Conservation (phyloP, 2,888 invertebrate species). For the Eupeodes latifasciatus region DNA sequence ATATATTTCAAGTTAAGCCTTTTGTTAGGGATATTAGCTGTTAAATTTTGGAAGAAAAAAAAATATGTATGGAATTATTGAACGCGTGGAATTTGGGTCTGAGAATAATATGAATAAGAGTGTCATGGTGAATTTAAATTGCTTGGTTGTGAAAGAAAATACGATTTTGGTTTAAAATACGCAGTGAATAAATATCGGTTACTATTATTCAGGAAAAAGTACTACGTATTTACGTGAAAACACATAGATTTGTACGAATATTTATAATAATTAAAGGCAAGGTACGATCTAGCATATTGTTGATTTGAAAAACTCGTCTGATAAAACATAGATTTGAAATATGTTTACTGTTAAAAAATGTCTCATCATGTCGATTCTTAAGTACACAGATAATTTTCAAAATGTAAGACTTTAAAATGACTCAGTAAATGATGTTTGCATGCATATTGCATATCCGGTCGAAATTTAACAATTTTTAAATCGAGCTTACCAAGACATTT, state of each 20-base stretch:
- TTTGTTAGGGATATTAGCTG: constrained; percentile 61
- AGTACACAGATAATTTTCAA: too few relatives aligned
- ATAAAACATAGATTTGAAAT: too few relatives aligned
- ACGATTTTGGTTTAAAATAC: constrained; percentile 50
- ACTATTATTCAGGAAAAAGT: not conserved
- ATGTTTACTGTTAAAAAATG: too few relatives aligned
- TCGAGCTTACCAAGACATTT: too few relatives aligned
- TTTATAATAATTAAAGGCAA: too few relatives aligned
- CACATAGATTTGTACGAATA: not conserved
- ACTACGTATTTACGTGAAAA: constrained; percentile 54
- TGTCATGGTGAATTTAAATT: constrained; percentile 31
- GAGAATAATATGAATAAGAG: constrained; percentile 22
- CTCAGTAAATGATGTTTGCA: too few relatives aligned
- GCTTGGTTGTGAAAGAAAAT: constrained; percentile 13
- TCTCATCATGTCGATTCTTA: too few relatives aligned
- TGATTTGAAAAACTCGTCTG: too few relatives aligned
- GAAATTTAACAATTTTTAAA: too few relatives aligned
- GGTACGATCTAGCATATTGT: too few relatives aligned
- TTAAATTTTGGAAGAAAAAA: constrained; percentile 18
- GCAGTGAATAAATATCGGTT: constrained; percentile 17
- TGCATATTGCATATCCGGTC: too few relatives aligned
- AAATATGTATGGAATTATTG: constrained; percentile 26
- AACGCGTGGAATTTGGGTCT: constrained; percentile 29
- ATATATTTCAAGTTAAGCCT: constrained; percentile 9
- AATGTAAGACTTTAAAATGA: too few relatives aligned